Base-by-base conservation (phyloP, 2,113 vertebrate genomes). In the Archilochus colubris region DNA sequence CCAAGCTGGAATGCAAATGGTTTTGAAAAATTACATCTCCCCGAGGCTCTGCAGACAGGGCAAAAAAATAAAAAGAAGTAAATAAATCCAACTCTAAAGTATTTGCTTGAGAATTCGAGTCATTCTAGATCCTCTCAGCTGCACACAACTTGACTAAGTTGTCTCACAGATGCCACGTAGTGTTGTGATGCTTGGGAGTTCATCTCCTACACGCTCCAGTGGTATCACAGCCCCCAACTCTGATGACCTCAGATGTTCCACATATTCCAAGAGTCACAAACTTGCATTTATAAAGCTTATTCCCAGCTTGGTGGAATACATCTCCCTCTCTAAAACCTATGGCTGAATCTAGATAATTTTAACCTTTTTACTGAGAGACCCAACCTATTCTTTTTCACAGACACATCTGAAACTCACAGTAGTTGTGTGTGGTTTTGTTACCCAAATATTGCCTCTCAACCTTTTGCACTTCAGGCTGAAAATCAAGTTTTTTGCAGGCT, bases 1-100 rank as follows among this genome's bases (percentile, higher is more conserved):
- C 51, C 12, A 10, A 40, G 40, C 40, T 10, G 30, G 4, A 67
- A 43, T 0, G 10, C 30, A 30, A 15, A 7, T 0, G 9, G 46
- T 53, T 63, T 38, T n/a, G 54, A 6, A 61, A 16, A 58, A 55
- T 9, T 3, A 10, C 1, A 3, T 1, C 20, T 16, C 48, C 15
- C 51, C 1, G 8, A 44, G 36, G 46, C 15, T 16, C 50, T 27
- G 21, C 38, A 36, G 2, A 4, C 12, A 3, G 13, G 9, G 31
- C 5, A 20, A 57, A 16, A 10, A 50, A 75, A 58, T 1, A 27
- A 70, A 70, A 57, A 31, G 6, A 31, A n/a, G n/a, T 27, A 78
- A 82, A 69, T 27, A 78, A 82, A 69, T 3, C 38, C 23, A 17
- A 53, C 33, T 7, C 50, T 59, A 2, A 80, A 46, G 27, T 4